Conservation (phyloP, 2,797 vertebrate species). For the Melanogrammus aeglefinus region DNA sequence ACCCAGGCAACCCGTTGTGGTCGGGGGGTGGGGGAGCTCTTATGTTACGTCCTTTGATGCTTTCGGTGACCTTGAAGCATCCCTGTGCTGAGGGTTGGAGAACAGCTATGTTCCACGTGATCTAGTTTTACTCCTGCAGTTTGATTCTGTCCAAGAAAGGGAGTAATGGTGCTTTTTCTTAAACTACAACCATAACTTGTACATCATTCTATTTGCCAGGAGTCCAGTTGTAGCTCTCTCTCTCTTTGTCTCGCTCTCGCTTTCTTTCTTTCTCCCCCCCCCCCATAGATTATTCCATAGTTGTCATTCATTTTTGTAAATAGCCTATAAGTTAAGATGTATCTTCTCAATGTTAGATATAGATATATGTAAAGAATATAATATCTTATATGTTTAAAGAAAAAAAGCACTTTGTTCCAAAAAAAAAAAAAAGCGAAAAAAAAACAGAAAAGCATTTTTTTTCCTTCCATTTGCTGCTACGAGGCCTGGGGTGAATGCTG, state of each 20-base stretch:
- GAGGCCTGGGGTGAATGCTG: constrained; percentile 98
- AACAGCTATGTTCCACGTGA: constrained; percentile 47
- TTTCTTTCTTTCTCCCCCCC: constrained; percentile 30
- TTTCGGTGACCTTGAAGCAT: constrained; percentile 10
- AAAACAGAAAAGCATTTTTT: constrained; percentile 85
- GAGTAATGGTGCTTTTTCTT: constrained; percentile 71
- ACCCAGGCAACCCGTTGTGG: constrained; percentile 21
- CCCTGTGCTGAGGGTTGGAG: constrained; percentile 39
- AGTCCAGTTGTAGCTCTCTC: constrained; percentile 69
- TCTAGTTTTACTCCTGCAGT: constrained; percentile 50
- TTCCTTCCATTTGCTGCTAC: constrained; percentile 99
- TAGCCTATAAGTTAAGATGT: constrained; percentile 69
- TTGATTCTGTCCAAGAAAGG: constrained; percentile 68
- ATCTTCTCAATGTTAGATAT: constrained; percentile 91
- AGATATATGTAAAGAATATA: constrained; percentile 85
- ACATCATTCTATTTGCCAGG: constrained; percentile 50
- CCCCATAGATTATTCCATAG: constrained; percentile 70
- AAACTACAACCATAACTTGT: constrained; percentile 62
- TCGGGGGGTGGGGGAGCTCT: not conserved
- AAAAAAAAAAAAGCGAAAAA: constrained; percentile 68
- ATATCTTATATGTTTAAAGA: constrained; percentile 86
- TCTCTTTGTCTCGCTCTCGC: not conserved
- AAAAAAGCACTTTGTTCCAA: constrained; percentile 96
- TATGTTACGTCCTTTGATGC: constrained; percentile 11
- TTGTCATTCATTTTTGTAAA: constrained; percentile 68